Percentiles rank a stretch among this genome's conserved stretches.
phyloP scores from a whole-genome alignment of 2,113 vertebrate species.

The Corythornis vintsioides region DNA sequence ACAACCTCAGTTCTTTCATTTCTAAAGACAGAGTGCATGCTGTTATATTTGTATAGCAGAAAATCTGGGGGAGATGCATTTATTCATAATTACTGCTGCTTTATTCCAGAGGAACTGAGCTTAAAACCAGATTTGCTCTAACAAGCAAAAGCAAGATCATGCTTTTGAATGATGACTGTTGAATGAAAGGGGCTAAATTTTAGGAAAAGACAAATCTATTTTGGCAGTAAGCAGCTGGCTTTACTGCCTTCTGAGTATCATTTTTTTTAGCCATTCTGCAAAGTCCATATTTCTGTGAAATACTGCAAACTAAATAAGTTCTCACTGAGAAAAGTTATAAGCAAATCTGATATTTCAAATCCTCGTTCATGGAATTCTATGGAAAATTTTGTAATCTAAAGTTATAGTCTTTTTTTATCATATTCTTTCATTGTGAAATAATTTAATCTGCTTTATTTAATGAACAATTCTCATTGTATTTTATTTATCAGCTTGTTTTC shows the following conservation, averaged over 20 bases:
- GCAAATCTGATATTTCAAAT: slow-evolving; percentile 14
- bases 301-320: background rate
- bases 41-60: background rate
- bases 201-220: slow-evolving; percentile 27
- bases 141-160: background rate
- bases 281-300: background rate
- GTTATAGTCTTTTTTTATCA: background rate
- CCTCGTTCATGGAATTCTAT: background rate
- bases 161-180: background rate
- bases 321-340: background rate
- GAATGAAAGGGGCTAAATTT: slow-evolving; percentile 27
- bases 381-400: slow-evolving; percentile 19
- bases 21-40: background rate
- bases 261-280: background rate
- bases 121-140: slow-evolving; percentile 16
- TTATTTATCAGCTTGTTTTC: slow-evolving; percentile 22
- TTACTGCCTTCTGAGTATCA: background rate
- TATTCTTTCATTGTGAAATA: background rate
- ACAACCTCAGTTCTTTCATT: background rate
- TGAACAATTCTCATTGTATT: background rate
- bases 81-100: slow-evolving; percentile 1
- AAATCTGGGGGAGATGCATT: background rate
- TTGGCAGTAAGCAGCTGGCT: background rate
- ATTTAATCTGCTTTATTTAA: background rate
- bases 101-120: slow-evolving; percentile 12